Evolutionary conservation across 2,888 invertebrate species (phyloP), one percentile per base, ranked within the genome.

Genomic region (Choreutis nemorana): DNA sequence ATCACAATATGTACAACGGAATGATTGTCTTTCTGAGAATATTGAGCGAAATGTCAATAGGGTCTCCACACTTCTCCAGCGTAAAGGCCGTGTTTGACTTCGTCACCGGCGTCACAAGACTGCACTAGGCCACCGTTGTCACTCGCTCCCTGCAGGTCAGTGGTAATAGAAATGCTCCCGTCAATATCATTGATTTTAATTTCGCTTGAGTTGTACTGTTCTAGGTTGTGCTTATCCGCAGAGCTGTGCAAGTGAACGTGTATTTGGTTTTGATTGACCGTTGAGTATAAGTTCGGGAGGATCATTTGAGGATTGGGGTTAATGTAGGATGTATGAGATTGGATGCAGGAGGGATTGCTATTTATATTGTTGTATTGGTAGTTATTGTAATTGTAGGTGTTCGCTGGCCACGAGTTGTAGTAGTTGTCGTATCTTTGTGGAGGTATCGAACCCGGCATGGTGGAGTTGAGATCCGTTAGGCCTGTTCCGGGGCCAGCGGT

Each of bases 181-280:
- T 75, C 75, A 10, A 80, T 72, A 42, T 85, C 83, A 40, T 84
- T 84, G 31, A 86, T 83, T 45, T 85, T 84, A 26, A 85, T 72
- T 45, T 82, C 81, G 38, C 77, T 68, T 26, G 83, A 81, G 35
- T 85, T 66, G 41, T 84, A 86, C 50, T 86, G 86, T 41, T 87
- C 87, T 40, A 84, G 45, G 40, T 85, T 85, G 40, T 84, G 64
- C 55, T 86, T 87, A 29, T 87, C 87, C 4, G 80, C 67, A 10
- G 82, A 72, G 28, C 86, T 84, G 60, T 91, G 91, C 14, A 89
- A 62, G 49, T 91, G 91, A 12, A 91, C 81, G 54, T 92, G 91
- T 36, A 91, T 91, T 77, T 91, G 90, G 61, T 91, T 91, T 63
- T 91, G 91, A 57, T 91, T 91, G 30, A 91, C 90, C 13, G 91